phyloP scores from a whole-genome alignment of 2,888 invertebrate genomes.

The Drosophila pseudotalamancana region DNA sequence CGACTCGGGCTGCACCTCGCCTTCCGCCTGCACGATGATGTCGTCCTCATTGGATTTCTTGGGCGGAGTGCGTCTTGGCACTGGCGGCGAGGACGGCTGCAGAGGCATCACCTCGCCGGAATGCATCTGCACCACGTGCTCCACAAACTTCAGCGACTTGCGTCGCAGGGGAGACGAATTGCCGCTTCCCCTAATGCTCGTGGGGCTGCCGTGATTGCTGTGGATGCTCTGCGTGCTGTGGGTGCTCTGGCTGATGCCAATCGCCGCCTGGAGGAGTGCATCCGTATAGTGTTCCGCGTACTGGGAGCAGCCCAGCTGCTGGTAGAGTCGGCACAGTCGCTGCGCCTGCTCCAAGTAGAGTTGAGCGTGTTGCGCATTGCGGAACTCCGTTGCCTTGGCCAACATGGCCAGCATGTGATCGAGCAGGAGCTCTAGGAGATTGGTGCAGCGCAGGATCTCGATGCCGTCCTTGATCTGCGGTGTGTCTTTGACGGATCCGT shows the following conservation, averaged over 20 bases:
- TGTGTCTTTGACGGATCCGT: background rate
- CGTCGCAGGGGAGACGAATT: constrained; percentile 25
- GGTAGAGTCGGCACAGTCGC: constrained; percentile 87
- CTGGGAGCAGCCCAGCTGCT: constrained; percentile 86
- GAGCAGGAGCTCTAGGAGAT: constrained; percentile 89
- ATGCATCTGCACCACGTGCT: constrained; percentile 65
- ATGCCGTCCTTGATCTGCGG: constrained; percentile 82
- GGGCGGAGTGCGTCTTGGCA: no score
- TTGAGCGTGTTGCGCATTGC: constrained; percentile 87
- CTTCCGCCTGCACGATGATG: background rate
- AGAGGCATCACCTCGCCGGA: constrained; percentile 35
- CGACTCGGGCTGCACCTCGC: background rate
- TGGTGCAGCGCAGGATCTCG: constrained; percentile 87
- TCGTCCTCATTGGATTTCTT: background rate
- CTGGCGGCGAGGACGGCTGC: constrained; percentile 16
- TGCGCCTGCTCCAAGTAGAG: constrained; percentile 90
- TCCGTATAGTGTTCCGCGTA: constrained; percentile 86
- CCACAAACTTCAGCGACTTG: constrained; percentile 72
- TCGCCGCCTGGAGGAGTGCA: constrained; percentile 83
- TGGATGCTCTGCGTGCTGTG: background rate
- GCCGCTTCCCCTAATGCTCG: no score
- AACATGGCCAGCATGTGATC: constrained; percentile 90
- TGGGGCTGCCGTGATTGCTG: background rate
- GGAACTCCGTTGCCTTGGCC: constrained; percentile 87
- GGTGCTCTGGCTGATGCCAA: constrained; percentile 82